These are phyloP conservation scores for Onchidella celtica DNA, from an alignment of 2,888 invertebrate genomes.

Conservation along the genomic window DNA sequence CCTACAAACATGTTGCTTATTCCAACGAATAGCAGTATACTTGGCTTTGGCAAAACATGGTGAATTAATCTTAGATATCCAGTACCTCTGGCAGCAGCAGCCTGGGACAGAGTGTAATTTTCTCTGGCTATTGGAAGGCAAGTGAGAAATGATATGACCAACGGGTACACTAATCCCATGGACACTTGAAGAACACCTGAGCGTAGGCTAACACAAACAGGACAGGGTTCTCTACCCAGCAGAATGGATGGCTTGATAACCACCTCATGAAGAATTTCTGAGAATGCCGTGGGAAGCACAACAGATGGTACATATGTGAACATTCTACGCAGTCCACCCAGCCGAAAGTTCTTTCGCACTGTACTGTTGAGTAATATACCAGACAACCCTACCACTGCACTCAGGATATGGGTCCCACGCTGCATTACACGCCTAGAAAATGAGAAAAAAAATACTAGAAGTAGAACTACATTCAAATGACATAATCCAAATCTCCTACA, in stretches of 20 bases:
- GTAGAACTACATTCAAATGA: not conserved
- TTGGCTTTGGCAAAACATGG: not conserved
- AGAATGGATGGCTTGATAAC: constrained; percentile 16
- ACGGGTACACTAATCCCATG: constrained; percentile 40
- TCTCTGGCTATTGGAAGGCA: constrained; percentile 33
- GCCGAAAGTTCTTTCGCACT: constrained; percentile 37
- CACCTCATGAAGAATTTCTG: constrained; percentile 13
- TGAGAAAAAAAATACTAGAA: not conserved
- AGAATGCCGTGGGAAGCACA: not conserved
- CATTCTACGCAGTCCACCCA: constrained; percentile 31
- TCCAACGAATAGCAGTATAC: not conserved
- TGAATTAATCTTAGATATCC: constrained; percentile 20
- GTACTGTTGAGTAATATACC: not conserved
- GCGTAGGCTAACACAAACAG: constrained; percentile 9
- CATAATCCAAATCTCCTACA: not conserved
- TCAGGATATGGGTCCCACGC: not conserved
- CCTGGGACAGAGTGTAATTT: constrained; percentile 20
- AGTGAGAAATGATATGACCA: constrained; percentile 20
- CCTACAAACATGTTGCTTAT: constrained; percentile 22
- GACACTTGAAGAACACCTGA: not conserved
- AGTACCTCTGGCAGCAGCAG: not conserved
- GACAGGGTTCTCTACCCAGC: constrained; percentile 26
- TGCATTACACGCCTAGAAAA: constrained; percentile 18
- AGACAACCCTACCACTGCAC: not conserved
- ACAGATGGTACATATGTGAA: constrained; percentile 15